phyloP scores from a whole-genome alignment of 2,113 vertebrate species.

The Enhydra lutris region DNA sequence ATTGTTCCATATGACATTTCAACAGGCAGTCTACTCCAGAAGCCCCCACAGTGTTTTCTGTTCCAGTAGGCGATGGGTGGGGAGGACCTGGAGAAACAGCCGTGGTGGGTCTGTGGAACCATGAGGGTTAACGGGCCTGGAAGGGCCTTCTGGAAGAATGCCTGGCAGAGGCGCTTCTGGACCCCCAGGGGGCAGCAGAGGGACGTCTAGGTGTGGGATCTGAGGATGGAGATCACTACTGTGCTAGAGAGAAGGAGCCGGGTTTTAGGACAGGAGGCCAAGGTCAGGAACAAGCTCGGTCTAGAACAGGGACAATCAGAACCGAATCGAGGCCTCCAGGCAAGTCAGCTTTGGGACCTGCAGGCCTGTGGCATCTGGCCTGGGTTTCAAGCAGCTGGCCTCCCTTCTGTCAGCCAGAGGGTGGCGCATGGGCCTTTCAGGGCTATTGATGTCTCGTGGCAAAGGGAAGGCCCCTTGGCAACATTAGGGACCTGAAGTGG shows the following conservation, averaged over 20 bases:
- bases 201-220: background rate
- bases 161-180: background rate
- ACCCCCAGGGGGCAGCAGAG: background rate
- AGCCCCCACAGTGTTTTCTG: background rate
- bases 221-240: accelerated
- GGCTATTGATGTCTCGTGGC: too few relatives aligned
- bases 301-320: background rate
- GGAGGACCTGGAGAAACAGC: background rate
- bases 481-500: background rate
- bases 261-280: background rate
- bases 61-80: background rate
- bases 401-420: background rate
- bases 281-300: background rate
- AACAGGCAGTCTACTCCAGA: background rate
- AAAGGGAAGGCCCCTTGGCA: background rate
- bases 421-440: background rate
- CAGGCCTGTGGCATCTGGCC: background rate
- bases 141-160: background rate
- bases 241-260: background rate
- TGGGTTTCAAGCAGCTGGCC: background rate
- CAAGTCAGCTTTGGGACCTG: background rate
- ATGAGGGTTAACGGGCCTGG: background rate
- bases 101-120: accelerated
- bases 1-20: background rate
- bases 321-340: background rate